A percentile compares a stretch with the other conserved stretches of the same genome.
These are phyloP conservation scores for Agonopterix subpropinquella DNA, from an alignment of 2,888 invertebrate species.

Conservation along the genomic window DNA sequence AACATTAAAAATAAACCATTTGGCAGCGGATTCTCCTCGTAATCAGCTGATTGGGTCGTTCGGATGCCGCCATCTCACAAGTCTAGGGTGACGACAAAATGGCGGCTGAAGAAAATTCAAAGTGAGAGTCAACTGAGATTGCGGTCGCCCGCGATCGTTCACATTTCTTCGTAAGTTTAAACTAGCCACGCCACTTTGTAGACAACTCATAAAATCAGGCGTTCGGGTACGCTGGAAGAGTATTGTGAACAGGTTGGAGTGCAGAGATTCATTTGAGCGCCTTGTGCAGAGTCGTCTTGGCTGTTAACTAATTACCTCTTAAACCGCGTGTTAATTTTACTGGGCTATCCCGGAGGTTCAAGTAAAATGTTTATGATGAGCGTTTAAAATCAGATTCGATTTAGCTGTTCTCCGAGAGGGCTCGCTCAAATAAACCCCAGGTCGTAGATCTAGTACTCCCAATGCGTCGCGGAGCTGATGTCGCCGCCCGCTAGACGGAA, in stretches of 20 bases:
- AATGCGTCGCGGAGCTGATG: conserved; percentile 88
- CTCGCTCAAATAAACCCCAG: conserved; percentile 1
- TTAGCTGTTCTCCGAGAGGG: background rate
- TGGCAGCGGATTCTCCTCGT: conserved; percentile 49
- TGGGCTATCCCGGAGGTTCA: background rate
- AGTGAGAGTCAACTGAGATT: conserved; percentile 37
- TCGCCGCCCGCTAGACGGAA: conserved; percentile 89
- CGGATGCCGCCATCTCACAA: conserved; percentile 47
- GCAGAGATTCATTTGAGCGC: conserved; percentile 33
- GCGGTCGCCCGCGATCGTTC: conserved; percentile 27
- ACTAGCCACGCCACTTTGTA: conserved; percentile 37
- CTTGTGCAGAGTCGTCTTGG: background rate
- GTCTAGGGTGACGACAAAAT: conserved; percentile 25
- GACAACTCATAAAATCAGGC: conserved; percentile 12
- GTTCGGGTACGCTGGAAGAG: conserved; percentile 38
- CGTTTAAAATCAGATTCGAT: too few relatives aligned
- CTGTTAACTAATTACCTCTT: background rate
- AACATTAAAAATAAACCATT: conserved; percentile 38
- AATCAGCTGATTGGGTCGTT: conserved; percentile 64
- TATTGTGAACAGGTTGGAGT: conserved; percentile 36
- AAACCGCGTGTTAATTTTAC: background rate
- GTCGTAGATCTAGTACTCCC: conserved; percentile 86
- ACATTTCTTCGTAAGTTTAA: conserved; percentile 26
- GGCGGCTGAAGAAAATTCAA: conserved; percentile 33
- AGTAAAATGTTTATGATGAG: background rate